Evolutionary conservation across 64 coral and sea anemone genomes (phyloP).

Genomic region (Porites lutea): DNA sequence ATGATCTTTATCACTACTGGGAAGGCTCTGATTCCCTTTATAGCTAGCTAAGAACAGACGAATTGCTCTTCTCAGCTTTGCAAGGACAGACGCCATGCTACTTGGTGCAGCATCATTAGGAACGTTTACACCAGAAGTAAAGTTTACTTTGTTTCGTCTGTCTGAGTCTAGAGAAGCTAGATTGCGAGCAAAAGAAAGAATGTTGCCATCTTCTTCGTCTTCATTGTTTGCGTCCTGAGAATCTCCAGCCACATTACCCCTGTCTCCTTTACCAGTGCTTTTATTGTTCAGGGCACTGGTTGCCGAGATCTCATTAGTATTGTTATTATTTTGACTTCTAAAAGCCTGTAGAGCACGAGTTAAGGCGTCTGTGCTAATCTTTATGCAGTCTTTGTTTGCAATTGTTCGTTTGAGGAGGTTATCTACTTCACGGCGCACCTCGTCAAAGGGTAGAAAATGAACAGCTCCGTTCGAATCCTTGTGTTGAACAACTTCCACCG

Average conservation of each 20-base stretch:
- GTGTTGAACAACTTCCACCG: conserved; percentile 25
- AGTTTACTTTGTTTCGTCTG: background rate
- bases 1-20: background rate
- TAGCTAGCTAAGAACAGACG: no score
- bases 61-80: background rate
- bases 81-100: background rate
- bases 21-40: background rate
- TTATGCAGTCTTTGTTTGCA: background rate
- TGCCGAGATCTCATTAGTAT: background rate
- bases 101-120: background rate
- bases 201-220: background rate
- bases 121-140: background rate
- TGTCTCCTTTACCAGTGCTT: background rate
- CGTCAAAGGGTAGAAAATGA: conserved; percentile 31
- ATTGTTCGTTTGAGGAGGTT: conserved; percentile 6
- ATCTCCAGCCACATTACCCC: background rate
- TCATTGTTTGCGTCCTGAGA: background rate
- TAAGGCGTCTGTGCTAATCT: conserved; percentile 16
- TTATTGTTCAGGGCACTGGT: background rate
- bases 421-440: background rate
- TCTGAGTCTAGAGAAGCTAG: background rate
- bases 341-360: conserved; percentile 1
- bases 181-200: background rate
- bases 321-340: background rate
- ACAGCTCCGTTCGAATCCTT: conserved; percentile 11